phyloP scores from a whole-genome alignment of 1,140 invertebrate genomes.

The Trachymyrmex septentrionalis region DNA sequence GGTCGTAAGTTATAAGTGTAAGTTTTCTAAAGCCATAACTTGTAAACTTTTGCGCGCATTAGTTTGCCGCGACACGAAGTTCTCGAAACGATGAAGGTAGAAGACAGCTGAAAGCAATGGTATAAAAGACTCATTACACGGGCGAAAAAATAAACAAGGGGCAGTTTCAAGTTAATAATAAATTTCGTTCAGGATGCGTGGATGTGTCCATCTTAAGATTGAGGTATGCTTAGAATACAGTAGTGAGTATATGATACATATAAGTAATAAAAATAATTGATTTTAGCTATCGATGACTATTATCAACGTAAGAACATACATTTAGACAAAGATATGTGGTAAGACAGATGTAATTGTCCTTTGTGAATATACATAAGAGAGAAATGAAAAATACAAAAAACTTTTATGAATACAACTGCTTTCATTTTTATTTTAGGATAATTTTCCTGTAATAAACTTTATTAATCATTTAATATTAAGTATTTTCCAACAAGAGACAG shows the following conservation, averaged over 20 bases:
- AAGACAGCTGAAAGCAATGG: constrained; percentile 70
- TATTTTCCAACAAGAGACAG: too few species aligned
- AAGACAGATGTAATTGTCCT: constrained; percentile 86
- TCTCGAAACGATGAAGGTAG: constrained; percentile 2
- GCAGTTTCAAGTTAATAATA: constrained; percentile 42
- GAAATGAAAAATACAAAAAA: constrained; percentile 86
- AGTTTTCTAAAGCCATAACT: constrained; percentile 79
- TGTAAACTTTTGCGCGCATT: constrained; percentile 67
- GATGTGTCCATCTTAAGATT: constrained; percentile 57
- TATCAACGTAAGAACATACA: constrained; percentile 83
- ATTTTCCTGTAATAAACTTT: background rate
- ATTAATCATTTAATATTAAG: background rate
- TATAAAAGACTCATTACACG: constrained; percentile 63
- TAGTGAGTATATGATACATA: constrained; percentile 76
- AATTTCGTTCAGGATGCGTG: constrained; percentile 66
- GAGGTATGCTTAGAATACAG: constrained; percentile 80
- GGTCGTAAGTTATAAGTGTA: constrained; percentile 76
- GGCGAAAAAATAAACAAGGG: constrained; percentile 24
- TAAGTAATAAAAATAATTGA: constrained; percentile 79
- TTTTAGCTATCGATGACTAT: constrained; percentile 82
- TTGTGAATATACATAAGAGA: constrained; percentile 86
- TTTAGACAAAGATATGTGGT: constrained; percentile 83
- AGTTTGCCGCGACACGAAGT: constrained; percentile 54
- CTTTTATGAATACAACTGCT: constrained; percentile 84
- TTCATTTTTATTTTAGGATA: constrained; percentile 50